Evolutionary conservation across 1,140 invertebrate genomes (phyloP).

Genomic region (Macrocentrus cingulum): DNA sequence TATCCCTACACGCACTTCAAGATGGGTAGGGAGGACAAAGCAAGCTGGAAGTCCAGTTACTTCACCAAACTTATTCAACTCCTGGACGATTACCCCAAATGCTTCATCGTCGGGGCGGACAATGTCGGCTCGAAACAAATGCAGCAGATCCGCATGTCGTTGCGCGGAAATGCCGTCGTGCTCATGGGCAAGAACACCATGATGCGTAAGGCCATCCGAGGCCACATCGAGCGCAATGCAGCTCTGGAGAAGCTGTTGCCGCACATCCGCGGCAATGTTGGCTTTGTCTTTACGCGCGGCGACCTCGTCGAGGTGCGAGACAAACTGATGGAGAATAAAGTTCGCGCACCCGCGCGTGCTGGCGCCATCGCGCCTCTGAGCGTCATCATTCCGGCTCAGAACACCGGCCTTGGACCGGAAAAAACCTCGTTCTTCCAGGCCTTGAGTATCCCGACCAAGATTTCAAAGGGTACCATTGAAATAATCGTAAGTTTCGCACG

Average conservation of each 20-base stretch:
- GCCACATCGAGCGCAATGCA: slow-evolving; percentile 93
- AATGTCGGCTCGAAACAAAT: slow-evolving; percentile 99
- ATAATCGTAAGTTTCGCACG: slow-evolving; percentile 80
- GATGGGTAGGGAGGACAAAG: slow-evolving; percentile 99
- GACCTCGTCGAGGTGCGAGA: slow-evolving; percentile 94
- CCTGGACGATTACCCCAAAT: slow-evolving; percentile 97
- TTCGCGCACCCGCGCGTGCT: slow-evolving; percentile 91
- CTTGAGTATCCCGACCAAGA: slow-evolving; percentile 98
- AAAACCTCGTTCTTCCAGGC: slow-evolving; percentile 99
- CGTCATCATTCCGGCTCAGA: slow-evolving; percentile 97
- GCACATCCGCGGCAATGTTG: slow-evolving; percentile 96
- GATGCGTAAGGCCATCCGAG: slow-evolving; percentile 99
- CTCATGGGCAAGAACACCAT: slow-evolving; percentile 99
- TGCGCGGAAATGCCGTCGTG: slow-evolving; percentile 87
- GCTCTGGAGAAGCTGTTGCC: slow-evolving; percentile 92
- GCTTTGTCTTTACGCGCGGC: slow-evolving; percentile 97
- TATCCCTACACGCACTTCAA: slow-evolving; percentile 77
- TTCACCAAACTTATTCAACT: slow-evolving; percentile 95
- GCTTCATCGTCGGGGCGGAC: slow-evolving; percentile 98
- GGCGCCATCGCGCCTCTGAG: slow-evolving; percentile 95
- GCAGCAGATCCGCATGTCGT: slow-evolving; percentile 96
- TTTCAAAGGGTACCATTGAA: slow-evolving; percentile 99
- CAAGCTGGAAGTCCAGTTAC: slow-evolving; percentile 97
- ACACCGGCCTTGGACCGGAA: slow-evolving; percentile 97
- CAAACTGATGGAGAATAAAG: slow-evolving; percentile 94